Percentiles rank a stretch among this genome's conserved stretches.
phyloP scores from a whole-genome alignment of 2,888 invertebrate species.

The Therioaphis trifolii region DNA sequence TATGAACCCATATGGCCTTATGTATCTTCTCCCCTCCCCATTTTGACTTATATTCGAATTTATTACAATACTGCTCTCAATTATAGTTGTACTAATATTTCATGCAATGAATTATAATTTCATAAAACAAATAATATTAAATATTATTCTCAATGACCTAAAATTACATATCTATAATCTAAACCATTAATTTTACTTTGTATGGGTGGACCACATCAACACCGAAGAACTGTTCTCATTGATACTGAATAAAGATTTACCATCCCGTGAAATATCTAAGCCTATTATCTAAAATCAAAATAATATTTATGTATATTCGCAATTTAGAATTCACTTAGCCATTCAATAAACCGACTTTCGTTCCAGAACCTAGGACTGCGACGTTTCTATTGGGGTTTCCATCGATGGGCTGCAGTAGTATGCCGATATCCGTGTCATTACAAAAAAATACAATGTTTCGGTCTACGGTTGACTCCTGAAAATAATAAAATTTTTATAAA shows the following conservation, averaged over 20 bases:
- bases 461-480: neutral
- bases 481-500: no score
- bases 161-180: no score
- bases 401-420: constrained; percentile 36
- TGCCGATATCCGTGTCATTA: constrained; percentile 36
- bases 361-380: constrained; percentile 20
- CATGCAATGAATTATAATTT: no score
- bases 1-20: no score
- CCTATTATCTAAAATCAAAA: constrained; percentile 30
- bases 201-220: constrained; percentile 38
- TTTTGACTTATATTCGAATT: no score
- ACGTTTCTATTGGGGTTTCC: constrained; percentile 29
- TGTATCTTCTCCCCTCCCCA: no score
- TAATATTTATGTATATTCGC: neutral
- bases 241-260: constrained; percentile 8
- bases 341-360: no score
- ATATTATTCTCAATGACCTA: no score
- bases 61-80: no score
- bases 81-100: no score
- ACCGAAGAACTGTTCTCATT: constrained; percentile 34
- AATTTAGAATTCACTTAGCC: neutral
- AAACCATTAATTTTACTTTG: neutral
- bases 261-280: neutral
- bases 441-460: constrained; percentile 18
- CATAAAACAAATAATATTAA: no score